Evolutionary conservation across 1,140 invertebrate species (phyloP), one percentile per base, ranked within the genome.

Genomic region (Meloidogyne chitwoodi): DNA sequence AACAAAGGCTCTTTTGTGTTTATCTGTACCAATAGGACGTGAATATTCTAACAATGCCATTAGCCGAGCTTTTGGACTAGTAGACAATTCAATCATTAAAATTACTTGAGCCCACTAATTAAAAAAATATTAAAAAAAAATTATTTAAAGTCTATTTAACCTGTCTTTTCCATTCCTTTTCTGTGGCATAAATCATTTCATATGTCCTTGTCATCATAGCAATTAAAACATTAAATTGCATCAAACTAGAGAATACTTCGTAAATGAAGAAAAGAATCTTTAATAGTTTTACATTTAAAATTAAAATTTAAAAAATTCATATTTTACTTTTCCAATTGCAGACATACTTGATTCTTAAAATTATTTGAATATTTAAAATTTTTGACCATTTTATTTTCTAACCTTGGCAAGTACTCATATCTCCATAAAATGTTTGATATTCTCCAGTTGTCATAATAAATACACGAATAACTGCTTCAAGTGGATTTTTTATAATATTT

Each of bases 161-260:
- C 91, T 98, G 95, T 89, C 96, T 89, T 89, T 98, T 94, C 94
- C 95, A 98, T 88, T 99, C 96, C 88, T 97, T 97, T 81, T 94
- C 91, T 3, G 95, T 96, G 88, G 96, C 94, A 3, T 94, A 94
- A 81, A 98, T 97, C 88, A 90, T 84, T 88, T 96, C 94, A 88
- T 99, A 98, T 26, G 96, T 98, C 87, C 98, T 96, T 1, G 95
- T 96, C 95, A 99, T 98, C 95, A 98, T 98, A 81, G 96, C 96
- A 84, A 99, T 98, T 85, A 99, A 90, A 93, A 99, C 95, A 90
- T 99, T 98, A 19, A 99, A 93, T 73, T 98, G 89, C 12, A 98
- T 89, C 80, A 98, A 92, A 0, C 93, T 93, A 26, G 98, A 95
- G 83, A 98, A 93, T 68, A 92, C 93, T 94, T 98, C 97, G 88